Percentiles rank a stretch among this genome's conserved stretches.
These are phyloP conservation scores for Drosophila pseudotakahashii DNA, from an alignment of 2,888 invertebrate species.

Conservation along the genomic window DNA sequence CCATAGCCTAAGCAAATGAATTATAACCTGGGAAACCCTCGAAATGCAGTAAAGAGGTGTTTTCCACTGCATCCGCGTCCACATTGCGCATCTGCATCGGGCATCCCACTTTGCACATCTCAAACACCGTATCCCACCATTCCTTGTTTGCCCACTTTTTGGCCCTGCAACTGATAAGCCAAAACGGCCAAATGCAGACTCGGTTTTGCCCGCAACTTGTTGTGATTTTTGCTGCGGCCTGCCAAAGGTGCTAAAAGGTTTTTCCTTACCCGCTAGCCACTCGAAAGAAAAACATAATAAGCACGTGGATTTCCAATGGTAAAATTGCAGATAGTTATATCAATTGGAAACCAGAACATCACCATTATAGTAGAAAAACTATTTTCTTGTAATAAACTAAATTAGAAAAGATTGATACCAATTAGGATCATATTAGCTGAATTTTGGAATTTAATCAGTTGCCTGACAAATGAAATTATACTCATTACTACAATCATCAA, in stretches of 20 bases:
- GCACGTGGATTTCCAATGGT: slow-evolving; percentile 4
- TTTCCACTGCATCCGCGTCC: slow-evolving; percentile 49
- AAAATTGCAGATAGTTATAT: slow-evolving; percentile 12
- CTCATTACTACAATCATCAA: too few relatives aligned
- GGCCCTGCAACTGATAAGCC: slow-evolving; percentile 43
- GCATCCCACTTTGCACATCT: slow-evolving; percentile 12
- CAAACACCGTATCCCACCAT: slow-evolving; percentile 13
- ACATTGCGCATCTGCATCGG: slow-evolving; percentile 12
- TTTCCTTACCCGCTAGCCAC: slow-evolving; percentile 50
- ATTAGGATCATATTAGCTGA: too few relatives aligned
- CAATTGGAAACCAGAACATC: neutral
- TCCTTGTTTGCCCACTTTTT: slow-evolving; percentile 59
- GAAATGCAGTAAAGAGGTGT: slow-evolving; percentile 31
- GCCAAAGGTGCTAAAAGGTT: slow-evolving; percentile 76
- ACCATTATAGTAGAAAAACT: too few relatives aligned
- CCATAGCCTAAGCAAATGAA: slow-evolving; percentile 33
- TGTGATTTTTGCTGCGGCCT: slow-evolving; percentile 61
- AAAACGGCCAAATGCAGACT: slow-evolving; percentile 25
- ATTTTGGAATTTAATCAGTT: too few relatives aligned
- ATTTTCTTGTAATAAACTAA: too few relatives aligned
- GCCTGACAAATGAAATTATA: too few relatives aligned
- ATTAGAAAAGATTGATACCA: too few relatives aligned
- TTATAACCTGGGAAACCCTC: slow-evolving; percentile 36
- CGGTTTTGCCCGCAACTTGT: slow-evolving; percentile 61
- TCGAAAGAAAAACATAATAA: slow-evolving; percentile 1